A percentile compares a stretch with the other conserved stretches of the same genome.
Conservation (phyloP, 2,888 invertebrate genomes). For the Plagodis dolabraria region DNA sequence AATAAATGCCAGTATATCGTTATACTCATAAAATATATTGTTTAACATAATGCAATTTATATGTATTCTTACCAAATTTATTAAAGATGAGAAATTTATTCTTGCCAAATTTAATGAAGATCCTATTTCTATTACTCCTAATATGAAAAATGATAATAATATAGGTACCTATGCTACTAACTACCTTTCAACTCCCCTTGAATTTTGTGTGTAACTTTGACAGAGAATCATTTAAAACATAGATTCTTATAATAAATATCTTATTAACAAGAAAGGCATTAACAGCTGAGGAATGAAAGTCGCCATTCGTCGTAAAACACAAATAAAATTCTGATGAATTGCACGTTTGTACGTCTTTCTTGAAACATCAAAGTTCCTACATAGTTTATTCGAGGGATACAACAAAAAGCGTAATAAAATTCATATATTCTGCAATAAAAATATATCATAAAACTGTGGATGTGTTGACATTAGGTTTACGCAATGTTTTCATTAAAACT, state of each 20-base stretch:
- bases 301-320: slow-evolving; percentile 46
- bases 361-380: slow-evolving; percentile 47
- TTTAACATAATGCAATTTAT: too few relatives aligned
- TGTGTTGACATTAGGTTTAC: slow-evolving; percentile 32
- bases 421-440: slow-evolving; percentile 50
- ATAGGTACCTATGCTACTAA: too few relatives aligned
- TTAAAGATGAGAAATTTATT: too few relatives aligned
- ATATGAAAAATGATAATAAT: too few relatives aligned
- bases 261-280: slow-evolving; percentile 18
- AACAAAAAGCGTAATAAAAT: slow-evolving; percentile 47
- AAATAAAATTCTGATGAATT: slow-evolving; percentile 59
- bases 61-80: too few relatives aligned
- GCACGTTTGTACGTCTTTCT: slow-evolving; percentile 43
- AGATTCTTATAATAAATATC: slow-evolving; percentile 9
- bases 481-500: slow-evolving; percentile 33
- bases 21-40: too few relatives aligned
- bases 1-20: too few relatives aligned
- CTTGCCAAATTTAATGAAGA: too few relatives aligned
- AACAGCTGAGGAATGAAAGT: slow-evolving; percentile 38
- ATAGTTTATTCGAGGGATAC: slow-evolving; percentile 30
- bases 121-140: too few relatives aligned
- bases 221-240: slow-evolving; percentile 3
- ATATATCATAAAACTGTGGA: slow-evolving; percentile 41
- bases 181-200: too few relatives aligned
- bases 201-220: too few relatives aligned